phyloP scores from a whole-genome alignment of 2,888 invertebrate genomes.

The Schizaphis graminum region DNA sequence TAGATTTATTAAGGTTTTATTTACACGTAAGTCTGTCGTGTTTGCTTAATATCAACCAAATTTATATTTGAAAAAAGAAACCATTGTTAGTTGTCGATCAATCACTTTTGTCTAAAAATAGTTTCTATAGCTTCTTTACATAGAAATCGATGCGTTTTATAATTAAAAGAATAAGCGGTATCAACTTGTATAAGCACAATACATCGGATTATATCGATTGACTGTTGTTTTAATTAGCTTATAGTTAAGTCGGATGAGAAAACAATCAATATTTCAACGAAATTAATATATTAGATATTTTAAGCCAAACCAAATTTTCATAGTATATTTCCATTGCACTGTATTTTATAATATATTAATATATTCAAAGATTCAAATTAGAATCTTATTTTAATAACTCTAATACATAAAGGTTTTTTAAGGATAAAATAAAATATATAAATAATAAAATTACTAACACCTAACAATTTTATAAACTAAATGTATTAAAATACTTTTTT shows the following conservation, averaged over 20 bases:
- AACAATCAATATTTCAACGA: constrained; percentile 2
- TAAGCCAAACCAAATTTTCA: background rate
- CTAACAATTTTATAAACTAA: background rate
- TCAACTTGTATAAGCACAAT: background rate
- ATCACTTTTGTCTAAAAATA: constrained; percentile 44
- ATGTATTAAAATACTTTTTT: background rate
- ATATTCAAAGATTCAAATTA: background rate
- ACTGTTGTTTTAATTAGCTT: background rate
- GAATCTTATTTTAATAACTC: background rate
- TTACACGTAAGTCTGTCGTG: background rate
- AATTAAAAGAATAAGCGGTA: constrained; percentile 16
- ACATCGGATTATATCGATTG: constrained; percentile 19
- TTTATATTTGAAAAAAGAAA: background rate
- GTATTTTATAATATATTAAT: background rate
- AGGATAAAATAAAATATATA: background rate
- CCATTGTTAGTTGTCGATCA: background rate
- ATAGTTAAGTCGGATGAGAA: background rate
- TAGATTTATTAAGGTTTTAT: background rate
- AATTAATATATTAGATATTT: background rate
- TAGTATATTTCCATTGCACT: background rate
- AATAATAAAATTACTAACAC: background rate
- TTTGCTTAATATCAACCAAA: background rate
- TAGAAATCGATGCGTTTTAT: background rate
- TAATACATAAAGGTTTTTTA: background rate
- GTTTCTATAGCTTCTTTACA: constrained; percentile 34